Conservation (phyloP, 2,888 invertebrate genomes). For the Phania funesta region DNA sequence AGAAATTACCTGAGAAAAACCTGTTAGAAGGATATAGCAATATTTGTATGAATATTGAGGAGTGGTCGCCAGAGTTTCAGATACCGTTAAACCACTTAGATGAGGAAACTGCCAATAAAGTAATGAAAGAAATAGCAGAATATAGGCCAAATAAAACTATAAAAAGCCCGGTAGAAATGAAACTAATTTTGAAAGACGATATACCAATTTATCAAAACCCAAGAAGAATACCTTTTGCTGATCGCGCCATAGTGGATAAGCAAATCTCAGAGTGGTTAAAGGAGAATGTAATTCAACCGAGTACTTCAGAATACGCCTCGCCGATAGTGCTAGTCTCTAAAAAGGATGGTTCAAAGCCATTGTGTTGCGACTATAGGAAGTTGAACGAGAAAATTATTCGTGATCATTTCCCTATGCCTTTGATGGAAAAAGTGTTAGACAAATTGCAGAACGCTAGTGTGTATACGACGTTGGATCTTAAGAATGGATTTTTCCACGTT, state of each 20-base stretch:
- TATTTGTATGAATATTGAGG: not conserved
- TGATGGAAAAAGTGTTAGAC: constrained; percentile 63
- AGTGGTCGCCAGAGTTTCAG: not conserved
- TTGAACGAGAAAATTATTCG: too few species aligned
- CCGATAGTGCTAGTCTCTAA: constrained; percentile 63
- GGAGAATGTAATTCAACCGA: constrained; percentile 8
- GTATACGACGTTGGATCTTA: constrained; percentile 34
- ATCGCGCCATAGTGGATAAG: constrained; percentile 55
- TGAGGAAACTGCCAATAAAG: not conserved
- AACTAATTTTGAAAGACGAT: too few species aligned
- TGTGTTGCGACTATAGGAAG: too few species aligned
- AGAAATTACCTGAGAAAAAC: not conserved
- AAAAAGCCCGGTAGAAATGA: too few species aligned
- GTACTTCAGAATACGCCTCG: too few species aligned
- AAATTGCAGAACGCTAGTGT: too few species aligned
- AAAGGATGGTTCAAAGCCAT: constrained; percentile 55
- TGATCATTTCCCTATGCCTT: constrained; percentile 55
- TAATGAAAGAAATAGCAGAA: not conserved
- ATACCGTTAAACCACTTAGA: constrained; percentile 11
- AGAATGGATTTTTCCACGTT: constrained; percentile 22
- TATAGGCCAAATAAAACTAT: not conserved
- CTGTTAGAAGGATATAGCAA: not conserved
- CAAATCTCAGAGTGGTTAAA: constrained; percentile 37
- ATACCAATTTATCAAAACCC: constrained; percentile 57
- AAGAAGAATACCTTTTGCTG: constrained; percentile 69